Base-by-base conservation (phyloP, 2,888 invertebrate genomes). In the Myopa tessellatipennis region DNA sequence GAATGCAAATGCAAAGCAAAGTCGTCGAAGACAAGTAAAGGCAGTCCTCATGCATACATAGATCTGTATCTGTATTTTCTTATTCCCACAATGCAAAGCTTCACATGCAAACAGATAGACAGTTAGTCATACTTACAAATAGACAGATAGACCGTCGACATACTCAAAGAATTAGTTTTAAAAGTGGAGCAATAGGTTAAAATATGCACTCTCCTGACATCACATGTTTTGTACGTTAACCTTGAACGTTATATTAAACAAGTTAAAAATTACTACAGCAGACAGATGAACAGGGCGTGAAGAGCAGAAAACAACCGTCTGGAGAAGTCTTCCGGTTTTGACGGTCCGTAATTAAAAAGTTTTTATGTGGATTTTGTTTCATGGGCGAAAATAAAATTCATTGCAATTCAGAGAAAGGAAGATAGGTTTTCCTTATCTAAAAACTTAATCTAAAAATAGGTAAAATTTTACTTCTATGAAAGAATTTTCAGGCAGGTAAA, bases 181-280 rank as follows among this genome's bases (percentile, higher is more conserved):
- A 74, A 74, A 74, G 74, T 74, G 67, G 74, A 74, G 74, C 74
- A 74, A 68, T 74, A 68, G 67, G 74, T 74, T 74, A 74, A 74
- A 74, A 74, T 55, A 74, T 68, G 74, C 74, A 52, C 63, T 65
- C 71, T 55, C 14, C 8, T 55, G 55, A 10, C 55, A 26, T 26
- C 36, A 26, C 26, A 26, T 26, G 63, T 5, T 4, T 16, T 6
- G n/a, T 4, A 38, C 40, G 38, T 38, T 40, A 67, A 26, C 70
- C 70, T 70, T 55, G 70, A 55, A 70, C 55, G 55, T 70, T 70
- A 70, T 55, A 70, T 52, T 70, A 70, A 70, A 6, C 45, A 45
- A 45, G 45, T 45, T 45, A 45, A 10, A 45, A 10, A 45, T 6
- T 8, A 45, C 7, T 2, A 45, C 45, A 45, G 45, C 45, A 45